A percentile compares a stretch with the other conserved stretches of the same genome.
These are phyloP conservation scores for Empidonax traillii DNA, from an alignment of 2,113 vertebrate species.

Conservation along the genomic window DNA sequence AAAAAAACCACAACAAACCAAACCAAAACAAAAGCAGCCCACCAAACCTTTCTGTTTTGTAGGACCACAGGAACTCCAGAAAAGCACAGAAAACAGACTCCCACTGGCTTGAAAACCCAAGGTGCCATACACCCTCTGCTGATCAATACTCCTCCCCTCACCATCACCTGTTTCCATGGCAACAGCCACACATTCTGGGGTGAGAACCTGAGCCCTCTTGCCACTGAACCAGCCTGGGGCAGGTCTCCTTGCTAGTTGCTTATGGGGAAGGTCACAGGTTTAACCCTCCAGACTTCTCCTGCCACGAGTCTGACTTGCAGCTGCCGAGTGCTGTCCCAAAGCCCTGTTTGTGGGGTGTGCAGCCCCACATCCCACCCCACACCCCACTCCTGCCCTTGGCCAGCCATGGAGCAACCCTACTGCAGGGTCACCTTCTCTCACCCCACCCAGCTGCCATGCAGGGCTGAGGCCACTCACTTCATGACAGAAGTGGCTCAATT, in stretches of 20 bases:
- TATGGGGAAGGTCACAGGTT: rapidly evolving
- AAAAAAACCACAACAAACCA: neutral
- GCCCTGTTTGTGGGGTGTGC: rapidly evolving
- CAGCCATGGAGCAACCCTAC: rapidly evolving
- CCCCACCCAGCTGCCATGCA: rapidly evolving
- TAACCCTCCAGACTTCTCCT: neutral
- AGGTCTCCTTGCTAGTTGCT: neutral
- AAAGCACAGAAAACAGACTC: neutral
- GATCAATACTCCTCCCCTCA: neutral
- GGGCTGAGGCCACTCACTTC: neutral
- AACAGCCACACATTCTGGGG: neutral
- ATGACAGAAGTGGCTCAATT: neutral
- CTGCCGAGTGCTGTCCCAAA: neutral
- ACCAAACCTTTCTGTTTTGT: neutral
- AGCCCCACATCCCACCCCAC: neutral
- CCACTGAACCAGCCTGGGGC: rapidly evolving
- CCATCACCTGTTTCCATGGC: neutral
- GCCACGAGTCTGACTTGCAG: rapidly evolving
- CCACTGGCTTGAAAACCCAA: rapidly evolving
- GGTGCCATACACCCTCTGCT: rapidly evolving
- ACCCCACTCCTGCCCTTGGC: neutral
- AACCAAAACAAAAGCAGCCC: rapidly evolving
- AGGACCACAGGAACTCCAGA: neutral
- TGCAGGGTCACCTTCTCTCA: neutral
- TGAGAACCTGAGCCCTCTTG: neutral